Evolutionary conservation across 2,888 invertebrate genomes (phyloP), one percentile per base, ranked within the genome.

Genomic region (Oxytorus armatus): DNA sequence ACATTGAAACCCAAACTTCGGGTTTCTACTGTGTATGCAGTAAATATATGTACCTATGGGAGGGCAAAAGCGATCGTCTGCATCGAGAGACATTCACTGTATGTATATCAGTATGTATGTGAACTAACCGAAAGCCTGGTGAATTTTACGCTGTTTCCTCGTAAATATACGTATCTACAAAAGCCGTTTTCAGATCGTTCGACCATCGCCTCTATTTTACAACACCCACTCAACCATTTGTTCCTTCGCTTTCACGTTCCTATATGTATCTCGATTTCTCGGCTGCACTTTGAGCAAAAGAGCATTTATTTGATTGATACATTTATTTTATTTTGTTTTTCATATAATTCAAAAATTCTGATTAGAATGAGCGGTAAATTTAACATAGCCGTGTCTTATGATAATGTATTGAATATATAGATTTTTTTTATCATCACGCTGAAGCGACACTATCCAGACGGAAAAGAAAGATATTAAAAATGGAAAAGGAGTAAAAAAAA

Each of bases 1-100:
- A 61, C 39, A 66, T 21, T 11, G 53, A 51, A 66, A 59, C 53
- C 68, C 61, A 75, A 74, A 74, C 78, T 55, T 51, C 33, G 63
- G 44, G 59, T 23, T 57, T 39, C 21, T 23, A 16, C 44, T 14
- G 66, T 66, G 7, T 53, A 36, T 21, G 47, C 14, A 11, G 0
- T 4, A 10, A 53, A 65, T 29, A 23, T 23, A 53, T 42, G 63
- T 49, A 25, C 36, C 69, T 51, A 70, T 25, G 36, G n/a, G 7
- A 23, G 66, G 23, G 51, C 36, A 51, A 23, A 66, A 66, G 23
- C 66, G 51, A 66, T 36, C 49, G 49, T 21, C 21, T 36, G 36
- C 51, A 66, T 66, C 66, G 66, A n/a, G 29, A 51, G 36, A 51
- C 49, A 21, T 66, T 14, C 25, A 51, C 23, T 29, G 33, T 65